phyloP scores from a whole-genome alignment of 2,797 vertebrate species.

The Sylvia borin region DNA sequence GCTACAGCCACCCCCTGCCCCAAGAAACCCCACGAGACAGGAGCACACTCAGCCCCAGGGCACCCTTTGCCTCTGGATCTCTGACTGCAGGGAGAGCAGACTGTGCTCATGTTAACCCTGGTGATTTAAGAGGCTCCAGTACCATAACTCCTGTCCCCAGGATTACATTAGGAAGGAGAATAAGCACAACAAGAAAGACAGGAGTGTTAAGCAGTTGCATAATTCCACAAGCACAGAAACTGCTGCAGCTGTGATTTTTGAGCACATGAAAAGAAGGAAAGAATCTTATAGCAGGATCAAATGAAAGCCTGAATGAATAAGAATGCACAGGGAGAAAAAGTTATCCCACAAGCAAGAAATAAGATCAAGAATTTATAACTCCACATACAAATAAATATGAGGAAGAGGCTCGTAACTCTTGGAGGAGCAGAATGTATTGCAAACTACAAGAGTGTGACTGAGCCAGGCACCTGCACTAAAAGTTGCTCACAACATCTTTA shows the following conservation, averaged over 20 bases:
- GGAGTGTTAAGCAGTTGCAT: conserved; percentile 15
- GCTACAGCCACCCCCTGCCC: neutral
- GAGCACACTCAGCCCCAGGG: accelerated
- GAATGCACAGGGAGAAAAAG: neutral
- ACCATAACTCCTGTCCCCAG: conserved; percentile 4
- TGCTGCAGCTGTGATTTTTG: neutral
- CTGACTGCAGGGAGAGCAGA: neutral
- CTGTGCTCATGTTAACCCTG: neutral
- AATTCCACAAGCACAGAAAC: conserved; percentile 1
- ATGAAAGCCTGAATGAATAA: neutral
- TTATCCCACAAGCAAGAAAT: neutral
- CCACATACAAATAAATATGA: neutral
- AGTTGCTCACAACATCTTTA: neutral
- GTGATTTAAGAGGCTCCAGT: conserved; percentile 20
- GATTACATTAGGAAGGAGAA: conserved; percentile 5
- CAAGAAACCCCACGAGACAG: accelerated
- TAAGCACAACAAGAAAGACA: neutral
- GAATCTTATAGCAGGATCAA: neutral
- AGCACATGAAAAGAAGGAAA: neutral
- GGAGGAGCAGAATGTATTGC: neutral
- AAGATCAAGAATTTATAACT: neutral
- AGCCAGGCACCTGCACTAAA: neutral
- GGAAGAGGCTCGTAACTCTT: neutral
- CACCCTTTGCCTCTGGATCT: neutral
- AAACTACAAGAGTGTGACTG: neutral